These are phyloP conservation scores for Cantharis rustica DNA, from an alignment of 2,888 invertebrate genomes.

Conservation along the genomic window DNA sequence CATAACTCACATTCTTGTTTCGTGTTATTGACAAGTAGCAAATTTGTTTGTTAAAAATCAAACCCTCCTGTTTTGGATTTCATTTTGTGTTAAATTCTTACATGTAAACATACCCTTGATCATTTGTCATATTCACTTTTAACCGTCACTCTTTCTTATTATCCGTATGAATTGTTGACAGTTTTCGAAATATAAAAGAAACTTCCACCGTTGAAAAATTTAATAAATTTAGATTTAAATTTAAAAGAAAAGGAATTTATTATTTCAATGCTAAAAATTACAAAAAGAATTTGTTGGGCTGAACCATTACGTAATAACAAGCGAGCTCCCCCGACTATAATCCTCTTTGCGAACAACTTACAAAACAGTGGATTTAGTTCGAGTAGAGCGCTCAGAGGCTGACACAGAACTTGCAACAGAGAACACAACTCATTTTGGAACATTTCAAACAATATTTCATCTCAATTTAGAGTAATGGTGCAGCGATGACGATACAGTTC, in stretches of 20 bases:
- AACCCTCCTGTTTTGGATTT: slow-evolving; percentile 9
- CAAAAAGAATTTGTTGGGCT: slow-evolving; percentile 19
- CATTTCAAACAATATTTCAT: slow-evolving; percentile 32
- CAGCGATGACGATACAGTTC: slow-evolving; percentile 35
- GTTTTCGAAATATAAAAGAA: background rate
- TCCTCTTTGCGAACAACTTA: slow-evolving; percentile 26
- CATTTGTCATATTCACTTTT: slow-evolving; percentile 18
- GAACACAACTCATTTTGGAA: slow-evolving; percentile 23
- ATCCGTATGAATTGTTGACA: background rate
- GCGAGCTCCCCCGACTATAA: slow-evolving; percentile 19
- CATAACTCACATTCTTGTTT: slow-evolving; percentile 15
- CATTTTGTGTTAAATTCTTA: slow-evolving; percentile 14
- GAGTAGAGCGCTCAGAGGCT: slow-evolving; percentile 5
- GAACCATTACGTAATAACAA: slow-evolving; percentile 26
- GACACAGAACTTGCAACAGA: slow-evolving; percentile 22
- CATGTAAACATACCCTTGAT: slow-evolving; percentile 12
- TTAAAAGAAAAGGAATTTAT: background rate
- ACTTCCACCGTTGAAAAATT: background rate
- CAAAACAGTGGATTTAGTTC: slow-evolving; percentile 22
- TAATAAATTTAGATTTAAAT: background rate
- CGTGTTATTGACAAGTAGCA: slow-evolving; percentile 13
- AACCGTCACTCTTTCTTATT: slow-evolving; percentile 8
- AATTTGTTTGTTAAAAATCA: slow-evolving; percentile 19
- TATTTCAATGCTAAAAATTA: slow-evolving; percentile 17
- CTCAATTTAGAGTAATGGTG: slow-evolving; percentile 33